Conservation (phyloP, 2,113 vertebrate genomes). For the Meriones unguiculatus region DNA sequence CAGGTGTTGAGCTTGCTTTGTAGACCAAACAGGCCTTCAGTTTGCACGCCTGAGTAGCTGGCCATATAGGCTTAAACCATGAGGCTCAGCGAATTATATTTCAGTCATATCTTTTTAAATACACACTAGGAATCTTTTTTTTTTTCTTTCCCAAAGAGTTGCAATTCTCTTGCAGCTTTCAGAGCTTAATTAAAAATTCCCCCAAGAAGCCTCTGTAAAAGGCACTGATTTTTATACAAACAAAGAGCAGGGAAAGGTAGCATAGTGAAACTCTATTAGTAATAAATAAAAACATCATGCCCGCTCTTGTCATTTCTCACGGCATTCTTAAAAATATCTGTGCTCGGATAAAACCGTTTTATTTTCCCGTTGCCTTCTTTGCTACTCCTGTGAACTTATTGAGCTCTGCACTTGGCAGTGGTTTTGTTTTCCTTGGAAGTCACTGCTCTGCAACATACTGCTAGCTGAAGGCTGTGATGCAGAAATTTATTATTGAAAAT, state of each 20-base stretch:
- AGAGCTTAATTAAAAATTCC: neutral
- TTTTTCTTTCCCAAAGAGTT: neutral
- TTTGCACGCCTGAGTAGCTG: neutral
- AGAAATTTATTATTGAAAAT: constrained; percentile 78
- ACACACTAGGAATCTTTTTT: neutral
- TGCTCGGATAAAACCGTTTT: constrained; percentile 55
- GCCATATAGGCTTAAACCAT: neutral
- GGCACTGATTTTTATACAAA: neutral
- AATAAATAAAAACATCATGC: neutral
- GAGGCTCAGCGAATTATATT: neutral
- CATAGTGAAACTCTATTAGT: neutral
- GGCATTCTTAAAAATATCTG: constrained; percentile 72
- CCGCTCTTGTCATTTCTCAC: constrained; percentile 60
- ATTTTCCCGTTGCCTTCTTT: constrained; percentile 59
- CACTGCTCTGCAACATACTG: constrained; percentile 51
- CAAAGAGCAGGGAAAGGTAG: neutral
- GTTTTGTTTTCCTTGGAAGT: constrained; percentile 79
- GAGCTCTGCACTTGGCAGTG: constrained; percentile 69
- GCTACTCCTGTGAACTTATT: constrained; percentile 77
- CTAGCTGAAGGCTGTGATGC: constrained; percentile 64
- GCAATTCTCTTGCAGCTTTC: neutral
- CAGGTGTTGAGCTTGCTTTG: neutral
- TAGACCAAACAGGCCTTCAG: neutral
- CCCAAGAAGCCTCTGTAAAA: neutral
- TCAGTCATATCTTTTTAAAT: neutral